phyloP scores from a whole-genome alignment of 2,797 vertebrate species.

The Mallotus villosus region DNA sequence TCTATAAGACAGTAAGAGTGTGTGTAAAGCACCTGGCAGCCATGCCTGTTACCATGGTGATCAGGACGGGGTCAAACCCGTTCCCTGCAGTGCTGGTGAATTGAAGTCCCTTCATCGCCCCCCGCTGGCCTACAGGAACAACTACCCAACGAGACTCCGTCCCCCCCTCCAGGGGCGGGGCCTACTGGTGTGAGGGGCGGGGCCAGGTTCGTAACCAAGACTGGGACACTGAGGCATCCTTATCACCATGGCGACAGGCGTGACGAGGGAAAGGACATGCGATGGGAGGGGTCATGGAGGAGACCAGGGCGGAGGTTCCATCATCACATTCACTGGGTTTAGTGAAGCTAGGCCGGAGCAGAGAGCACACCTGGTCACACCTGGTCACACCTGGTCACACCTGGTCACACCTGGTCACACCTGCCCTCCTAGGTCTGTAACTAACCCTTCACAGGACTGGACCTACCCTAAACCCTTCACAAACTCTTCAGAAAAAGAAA shows the following conservation, averaged over 20 bases:
- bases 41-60: conserved; percentile 1
- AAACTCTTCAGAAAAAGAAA: conserved; percentile 21
- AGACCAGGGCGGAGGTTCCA: conserved; percentile 12
- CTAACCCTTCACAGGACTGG: conserved; percentile 1
- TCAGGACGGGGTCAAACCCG: not conserved
- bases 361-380: conserved; percentile 11
- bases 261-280: not conserved
- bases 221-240: not conserved
- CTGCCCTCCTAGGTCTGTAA: conserved; percentile 13
- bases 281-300: not conserved
- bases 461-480: conserved; percentile 11
- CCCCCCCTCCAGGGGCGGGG: conserved; percentile 9
- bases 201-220: no score
- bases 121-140: no score
- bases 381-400: conserved; percentile 17
- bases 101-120: not conserved
- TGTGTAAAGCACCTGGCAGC: not conserved
- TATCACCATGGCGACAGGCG: not conserved
- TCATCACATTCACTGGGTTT: conserved; percentile 40
- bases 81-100: conserved; percentile 12
- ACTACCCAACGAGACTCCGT: no score
- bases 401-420: conserved; percentile 25
- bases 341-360: conserved; percentile 28
- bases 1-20: no score
- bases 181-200: conserved; percentile 24